phyloP scores from a whole-genome alignment of 2,113 vertebrate species.

The Vireo altiloquus region DNA sequence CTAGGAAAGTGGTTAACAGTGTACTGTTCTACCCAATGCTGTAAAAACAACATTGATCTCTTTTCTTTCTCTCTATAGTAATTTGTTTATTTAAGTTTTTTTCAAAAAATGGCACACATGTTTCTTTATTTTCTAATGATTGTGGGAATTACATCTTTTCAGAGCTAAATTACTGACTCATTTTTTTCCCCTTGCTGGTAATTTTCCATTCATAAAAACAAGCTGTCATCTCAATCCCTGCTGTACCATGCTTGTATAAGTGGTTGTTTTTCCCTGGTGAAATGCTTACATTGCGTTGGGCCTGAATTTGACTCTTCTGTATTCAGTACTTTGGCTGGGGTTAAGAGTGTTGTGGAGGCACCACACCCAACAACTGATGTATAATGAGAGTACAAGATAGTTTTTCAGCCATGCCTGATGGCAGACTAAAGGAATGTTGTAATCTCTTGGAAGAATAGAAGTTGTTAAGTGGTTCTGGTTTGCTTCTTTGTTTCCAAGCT shows the following conservation, averaged over 20 bases:
- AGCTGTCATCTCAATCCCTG: background rate
- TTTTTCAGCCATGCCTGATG: background rate
- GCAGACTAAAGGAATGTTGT: background rate
- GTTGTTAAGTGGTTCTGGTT: background rate
- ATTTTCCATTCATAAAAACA: conserved; percentile 9
- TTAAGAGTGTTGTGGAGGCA: background rate
- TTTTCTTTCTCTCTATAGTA: background rate
- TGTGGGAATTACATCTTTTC: conserved; percentile 13
- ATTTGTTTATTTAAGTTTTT: background rate
- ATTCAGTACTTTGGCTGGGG: background rate
- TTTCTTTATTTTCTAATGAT: conserved; percentile 5
- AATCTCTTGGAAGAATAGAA: background rate
- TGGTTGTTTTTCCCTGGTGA: background rate
- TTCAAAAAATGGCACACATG: background rate
- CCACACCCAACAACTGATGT: background rate
- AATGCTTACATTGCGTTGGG: background rate
- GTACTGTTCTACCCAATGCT: background rate
- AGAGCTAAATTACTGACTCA: background rate
- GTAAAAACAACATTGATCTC: background rate
- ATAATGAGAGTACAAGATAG: background rate
- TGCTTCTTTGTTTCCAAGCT: background rate
- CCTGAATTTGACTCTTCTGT: background rate
- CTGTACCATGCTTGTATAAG: background rate
- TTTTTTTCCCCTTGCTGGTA: background rate
- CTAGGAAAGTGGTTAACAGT: background rate